phyloP scores from a whole-genome alignment of 2,797 vertebrate genomes.

The Hybognathus amarus region DNA sequence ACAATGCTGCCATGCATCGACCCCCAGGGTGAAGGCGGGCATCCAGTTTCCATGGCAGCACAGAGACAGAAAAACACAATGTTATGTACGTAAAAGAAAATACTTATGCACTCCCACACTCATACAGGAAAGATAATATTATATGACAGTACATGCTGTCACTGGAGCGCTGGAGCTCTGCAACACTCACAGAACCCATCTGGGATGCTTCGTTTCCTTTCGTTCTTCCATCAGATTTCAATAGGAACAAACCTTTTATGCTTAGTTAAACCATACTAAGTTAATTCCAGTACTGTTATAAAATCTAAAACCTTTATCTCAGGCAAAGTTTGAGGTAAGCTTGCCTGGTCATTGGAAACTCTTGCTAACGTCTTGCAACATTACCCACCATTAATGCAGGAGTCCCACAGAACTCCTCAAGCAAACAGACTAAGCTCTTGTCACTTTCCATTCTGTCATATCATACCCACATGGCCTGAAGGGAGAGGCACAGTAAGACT shows the following conservation, averaged over 20 bases:
- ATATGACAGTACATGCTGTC: slow-evolving; percentile 39
- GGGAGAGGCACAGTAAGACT: not conserved
- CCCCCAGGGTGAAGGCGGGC: slow-evolving; percentile 37
- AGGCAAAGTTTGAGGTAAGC: slow-evolving; percentile 4
- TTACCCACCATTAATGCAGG: slow-evolving; percentile 12
- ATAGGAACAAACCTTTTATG: not conserved
- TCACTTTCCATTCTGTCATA: slow-evolving; percentile 39
- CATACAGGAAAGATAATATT: slow-evolving; percentile 33
- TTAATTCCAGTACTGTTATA: not conserved
- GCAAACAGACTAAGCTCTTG: slow-evolving; percentile 26
- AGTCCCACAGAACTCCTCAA: not conserved
- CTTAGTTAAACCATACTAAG: slow-evolving; percentile 4
- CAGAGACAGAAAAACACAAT: slow-evolving; percentile 42
- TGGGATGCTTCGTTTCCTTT: slow-evolving; percentile 22
- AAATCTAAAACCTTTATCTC: slow-evolving; percentile 16
- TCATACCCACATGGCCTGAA: slow-evolving; percentile 14
- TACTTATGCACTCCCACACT: slow-evolving; percentile 42
- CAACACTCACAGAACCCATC: slow-evolving; percentile 7
- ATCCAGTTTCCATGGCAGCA: slow-evolving; percentile 55
- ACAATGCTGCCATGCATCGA: slow-evolving; percentile 19
- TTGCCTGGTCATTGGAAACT: slow-evolving; percentile 12
- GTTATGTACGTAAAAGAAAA: slow-evolving; percentile 26
- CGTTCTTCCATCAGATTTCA: slow-evolving; percentile 9
- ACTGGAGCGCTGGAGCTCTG: not conserved
- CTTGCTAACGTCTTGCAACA: slow-evolving; percentile 8